These are phyloP conservation scores for Rhingia campestris DNA, from an alignment of 2,888 invertebrate genomes.

Conservation along the genomic window DNA sequence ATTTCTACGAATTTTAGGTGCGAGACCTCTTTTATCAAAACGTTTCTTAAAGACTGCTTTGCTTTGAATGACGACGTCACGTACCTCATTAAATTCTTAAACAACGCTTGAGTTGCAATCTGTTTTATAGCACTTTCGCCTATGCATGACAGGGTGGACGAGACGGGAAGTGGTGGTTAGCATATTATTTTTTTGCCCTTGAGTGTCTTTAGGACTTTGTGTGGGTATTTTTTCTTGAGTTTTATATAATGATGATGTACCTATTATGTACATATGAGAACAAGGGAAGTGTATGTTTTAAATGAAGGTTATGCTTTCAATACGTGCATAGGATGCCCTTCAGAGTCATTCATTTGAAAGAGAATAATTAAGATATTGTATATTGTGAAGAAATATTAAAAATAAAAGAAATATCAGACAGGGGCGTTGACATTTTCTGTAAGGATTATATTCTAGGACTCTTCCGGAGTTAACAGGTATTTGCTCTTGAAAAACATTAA, in stretches of 20 bases:
- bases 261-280: not conserved
- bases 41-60: slow-evolving; percentile 4
- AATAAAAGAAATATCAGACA: not conserved
- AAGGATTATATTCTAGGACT: slow-evolving; percentile 19
- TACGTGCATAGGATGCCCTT: not conserved
- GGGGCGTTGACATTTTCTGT: slow-evolving; percentile 1
- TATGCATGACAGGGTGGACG: not conserved
- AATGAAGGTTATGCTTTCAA: slow-evolving; percentile 5
- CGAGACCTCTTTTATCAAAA: not conserved
- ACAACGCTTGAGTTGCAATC: slow-evolving; percentile 22
- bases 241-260: not conserved
- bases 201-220: slow-evolving; percentile 16
- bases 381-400: not conserved
- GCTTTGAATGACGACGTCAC: slow-evolving; percentile 6
- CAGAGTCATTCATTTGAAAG: slow-evolving; percentile 4
- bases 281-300: slow-evolving; percentile 5
- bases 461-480: slow-evolving; percentile 2
- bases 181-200: slow-evolving; percentile 17
- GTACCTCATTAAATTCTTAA: slow-evolving; percentile 42
- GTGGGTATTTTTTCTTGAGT: not conserved
- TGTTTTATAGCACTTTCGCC: slow-evolving; percentile 42
- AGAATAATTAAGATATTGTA: not conserved
- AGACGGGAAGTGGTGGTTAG: slow-evolving; percentile 2
- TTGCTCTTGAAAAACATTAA: too few relatives aligned
- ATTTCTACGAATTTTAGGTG: too few relatives aligned